Base-by-base conservation (phyloP, 2,888 invertebrate species). In the Cephalotes varians region DNA sequence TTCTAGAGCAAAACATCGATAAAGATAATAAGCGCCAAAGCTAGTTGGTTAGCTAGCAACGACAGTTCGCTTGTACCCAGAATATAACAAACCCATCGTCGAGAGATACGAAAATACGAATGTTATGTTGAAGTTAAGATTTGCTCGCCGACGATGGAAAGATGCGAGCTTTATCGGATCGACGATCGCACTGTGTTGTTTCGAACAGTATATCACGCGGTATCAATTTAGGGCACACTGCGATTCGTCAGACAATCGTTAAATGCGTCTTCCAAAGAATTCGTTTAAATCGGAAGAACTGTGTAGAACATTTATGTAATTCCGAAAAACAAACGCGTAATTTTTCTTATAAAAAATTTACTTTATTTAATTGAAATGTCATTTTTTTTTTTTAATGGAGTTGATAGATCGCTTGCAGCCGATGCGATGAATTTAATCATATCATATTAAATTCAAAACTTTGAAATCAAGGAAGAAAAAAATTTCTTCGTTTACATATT, bases 191-290 rank as follows among this genome's bases (percentile, higher is more conserved):
- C 6, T 62, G 25, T 34, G 15, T 40, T 54, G 12, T 12, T 65
- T 2, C 6, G 6, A 67, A 67, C 1, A 6, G 25, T 49, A 64
- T 37, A 51, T 51, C n/a, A 10, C 28, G 10, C 25, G 31, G 6
- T 15, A 76, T 51, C 10, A 74, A 62, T 76, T 76, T 64, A 51
- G 18, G 3, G n/a, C 12, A 49, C 12, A 21, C 40, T 25, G 18
- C 15, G 21, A 44, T 74, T 44, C 21, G 15, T 60, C 47, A 15
- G 62, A 25, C 21, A 56, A 7, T 72, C 25, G 25, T 62, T 74
- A 58, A 44, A 44, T 31, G 10, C 9, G 58, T 72, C 4, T 31
- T 2, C 1, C 37, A 37, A 37, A 62, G 10, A 21, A 60, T 60
- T n/a, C 34, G 34, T 6, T n/a, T n/a, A 3, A 12, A 40, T 64